Conservation (phyloP, 1,140 invertebrate species). For the Zaprionus gabonicus region DNA sequence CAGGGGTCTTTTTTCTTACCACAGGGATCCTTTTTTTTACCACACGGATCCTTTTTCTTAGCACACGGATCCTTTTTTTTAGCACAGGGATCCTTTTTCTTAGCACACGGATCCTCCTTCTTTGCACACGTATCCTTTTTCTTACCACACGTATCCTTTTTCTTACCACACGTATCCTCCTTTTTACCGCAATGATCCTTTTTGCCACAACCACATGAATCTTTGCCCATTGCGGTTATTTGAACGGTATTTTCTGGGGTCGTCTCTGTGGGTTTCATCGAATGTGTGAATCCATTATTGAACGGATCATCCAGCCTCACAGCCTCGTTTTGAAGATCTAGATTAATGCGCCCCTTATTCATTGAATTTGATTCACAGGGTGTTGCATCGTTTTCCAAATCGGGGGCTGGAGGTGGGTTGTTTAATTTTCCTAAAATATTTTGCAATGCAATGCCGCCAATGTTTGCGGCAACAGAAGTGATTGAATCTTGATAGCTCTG, state of each 20-base stretch:
- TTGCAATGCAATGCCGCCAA: constrained; percentile 70
- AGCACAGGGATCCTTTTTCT: too few species aligned
- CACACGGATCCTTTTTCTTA: too few species aligned
- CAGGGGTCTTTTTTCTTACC: too few species aligned
- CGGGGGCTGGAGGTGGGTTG: neutral
- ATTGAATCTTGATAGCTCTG: constrained; percentile 63
- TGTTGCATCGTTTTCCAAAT: neutral
- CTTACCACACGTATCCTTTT: too few species aligned
- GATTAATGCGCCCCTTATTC: neutral
- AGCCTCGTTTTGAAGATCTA: constrained; percentile 20
- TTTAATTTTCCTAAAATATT: constrained; percentile 8
- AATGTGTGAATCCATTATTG: constrained; percentile 54
- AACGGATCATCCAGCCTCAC: constrained; percentile 54
- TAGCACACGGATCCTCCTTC: too few species aligned
- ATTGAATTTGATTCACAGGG: neutral
- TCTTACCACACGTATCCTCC: too few species aligned
- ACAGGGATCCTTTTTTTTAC: too few species aligned
- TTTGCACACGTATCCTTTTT: too few species aligned
- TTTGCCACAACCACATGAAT: too few species aligned
- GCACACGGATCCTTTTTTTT: too few species aligned
- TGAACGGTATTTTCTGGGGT: constrained; percentile 15
- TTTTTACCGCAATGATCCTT: too few species aligned
- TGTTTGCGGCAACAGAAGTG: constrained; percentile 69
- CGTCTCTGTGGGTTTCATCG: neutral
- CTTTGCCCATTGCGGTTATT: constrained; percentile 20